Conservation (phyloP, 92 coral and sea anemone genomes). For the Diadumene lineata region DNA sequence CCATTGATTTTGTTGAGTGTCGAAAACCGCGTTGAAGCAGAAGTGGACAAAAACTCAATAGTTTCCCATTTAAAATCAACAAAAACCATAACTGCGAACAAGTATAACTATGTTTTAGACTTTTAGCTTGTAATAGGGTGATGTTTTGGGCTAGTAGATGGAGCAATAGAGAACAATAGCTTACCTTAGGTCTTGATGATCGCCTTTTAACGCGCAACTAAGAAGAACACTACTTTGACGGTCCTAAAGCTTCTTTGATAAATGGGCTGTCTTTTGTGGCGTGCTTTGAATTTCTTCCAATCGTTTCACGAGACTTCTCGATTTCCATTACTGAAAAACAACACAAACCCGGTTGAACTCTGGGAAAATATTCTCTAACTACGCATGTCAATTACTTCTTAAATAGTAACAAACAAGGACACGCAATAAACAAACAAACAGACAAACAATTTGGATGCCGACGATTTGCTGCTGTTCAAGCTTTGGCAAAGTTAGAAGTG, state of each 20-base stretch:
- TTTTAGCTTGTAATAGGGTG: background rate
- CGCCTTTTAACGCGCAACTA: background rate
- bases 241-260: conserved; percentile 14
- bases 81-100: background rate
- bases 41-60: background rate
- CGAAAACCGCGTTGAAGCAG: conserved; percentile 14
- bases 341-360: background rate
- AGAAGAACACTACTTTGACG: background rate
- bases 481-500: too few relatives aligned
- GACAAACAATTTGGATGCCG: background rate
- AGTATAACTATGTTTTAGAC: background rate
- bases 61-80: background rate
- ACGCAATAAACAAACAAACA: background rate
- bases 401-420: background rate
- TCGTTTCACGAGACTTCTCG: background rate
- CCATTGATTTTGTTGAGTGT: background rate
- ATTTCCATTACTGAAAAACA: background rate
- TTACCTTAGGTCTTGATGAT: background rate
- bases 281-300: conserved; percentile 15
- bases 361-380: background rate
- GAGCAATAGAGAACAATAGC: background rate
- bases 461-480: too few relatives aligned
- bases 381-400: conserved; percentile 1
- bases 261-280: conserved; percentile 21
- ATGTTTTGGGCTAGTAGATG: background rate